Conservation (phyloP, 2,113 vertebrate genomes). For the Cavia porcellus region DNA sequence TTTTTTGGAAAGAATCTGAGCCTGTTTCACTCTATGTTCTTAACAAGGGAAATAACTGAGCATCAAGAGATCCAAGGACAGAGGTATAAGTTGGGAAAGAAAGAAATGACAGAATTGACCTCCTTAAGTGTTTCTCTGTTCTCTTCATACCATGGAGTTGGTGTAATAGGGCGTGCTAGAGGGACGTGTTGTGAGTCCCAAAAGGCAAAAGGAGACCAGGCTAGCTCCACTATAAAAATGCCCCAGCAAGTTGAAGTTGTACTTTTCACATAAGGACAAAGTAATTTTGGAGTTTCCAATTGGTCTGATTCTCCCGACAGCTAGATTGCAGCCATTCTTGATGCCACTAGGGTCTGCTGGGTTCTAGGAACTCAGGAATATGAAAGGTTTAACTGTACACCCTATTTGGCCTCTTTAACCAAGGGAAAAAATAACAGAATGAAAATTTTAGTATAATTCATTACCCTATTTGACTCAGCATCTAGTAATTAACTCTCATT, state of each 20-base stretch:
- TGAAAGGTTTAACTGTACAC: neutral
- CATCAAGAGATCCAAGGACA: neutral
- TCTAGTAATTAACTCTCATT: neutral
- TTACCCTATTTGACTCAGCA: neutral
- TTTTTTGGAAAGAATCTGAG: neutral
- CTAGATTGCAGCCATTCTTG: neutral
- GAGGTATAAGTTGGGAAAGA: neutral
- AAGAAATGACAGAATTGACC: neutral
- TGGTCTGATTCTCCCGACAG: neutral
- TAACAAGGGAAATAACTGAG: neutral
- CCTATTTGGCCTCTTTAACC: neutral
- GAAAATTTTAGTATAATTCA: neutral
- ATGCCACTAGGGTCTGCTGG: fast-evolving
- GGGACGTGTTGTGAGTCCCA: neutral
- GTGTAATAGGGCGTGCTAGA: neutral
- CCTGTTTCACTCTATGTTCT: neutral
- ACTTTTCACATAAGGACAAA: neutral
- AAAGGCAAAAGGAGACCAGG: neutral
- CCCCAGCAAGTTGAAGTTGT: no score
- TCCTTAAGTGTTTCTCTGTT: neutral
- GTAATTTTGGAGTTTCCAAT: neutral
- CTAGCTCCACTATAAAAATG: neutral
- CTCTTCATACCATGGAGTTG: neutral
- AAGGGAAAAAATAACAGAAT: neutral
- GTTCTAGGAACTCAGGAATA: neutral